Base-by-base conservation (phyloP, 2,113 vertebrate genomes). In the Chlorodrepanis virens region DNA sequence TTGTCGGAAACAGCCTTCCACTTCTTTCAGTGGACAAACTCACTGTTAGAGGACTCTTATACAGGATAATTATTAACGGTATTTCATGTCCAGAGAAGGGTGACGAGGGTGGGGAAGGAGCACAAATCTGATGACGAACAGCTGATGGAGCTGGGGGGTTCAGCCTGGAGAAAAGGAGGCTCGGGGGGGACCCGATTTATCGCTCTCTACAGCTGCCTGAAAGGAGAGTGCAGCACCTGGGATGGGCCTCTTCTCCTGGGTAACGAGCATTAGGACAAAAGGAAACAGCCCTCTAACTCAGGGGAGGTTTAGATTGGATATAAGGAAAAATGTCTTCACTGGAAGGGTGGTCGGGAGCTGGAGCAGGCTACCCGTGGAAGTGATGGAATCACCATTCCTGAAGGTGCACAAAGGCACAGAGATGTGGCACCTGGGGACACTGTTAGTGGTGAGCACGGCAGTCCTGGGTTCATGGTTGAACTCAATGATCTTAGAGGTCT, bases 161-260 rank as follows among this genome's bases (percentile, higher is more conserved):
- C 9, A 47, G 13, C 61, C 45, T 22, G 70, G 20, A 60, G 54
- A 9, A 40, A 22, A 68, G n/a, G 39, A 68, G 53, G n/a, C 39
- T 53, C 16, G 11, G 11, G 5, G 11, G 42, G 20, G 5, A 12
- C 11, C 11, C n/a, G 5, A 28, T 19, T 13, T n/a, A 12, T 14
- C 2, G 1, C 27, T 13, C 35, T 31, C 18, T 11, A 13, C 17
- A 37, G 0, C 4, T 31, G 22, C 59, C 31, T 44, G 68, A 7
- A 23, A 44, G 42, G 17, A 72, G 4, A 3, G 7, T 13, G 37
- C 33, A 11, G 44, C 40, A 15, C 25, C 50, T 33, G 31, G 2
- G 14, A 31, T 27, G 4, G 1, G 50, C 42, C 67, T 50, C 50
- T 50, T 23, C 33, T 33, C 22, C 25, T 4, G 1, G 10, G 31